Conservation (phyloP, 2,113 vertebrate species). For the Dicerorhinus sumatrensis region DNA sequence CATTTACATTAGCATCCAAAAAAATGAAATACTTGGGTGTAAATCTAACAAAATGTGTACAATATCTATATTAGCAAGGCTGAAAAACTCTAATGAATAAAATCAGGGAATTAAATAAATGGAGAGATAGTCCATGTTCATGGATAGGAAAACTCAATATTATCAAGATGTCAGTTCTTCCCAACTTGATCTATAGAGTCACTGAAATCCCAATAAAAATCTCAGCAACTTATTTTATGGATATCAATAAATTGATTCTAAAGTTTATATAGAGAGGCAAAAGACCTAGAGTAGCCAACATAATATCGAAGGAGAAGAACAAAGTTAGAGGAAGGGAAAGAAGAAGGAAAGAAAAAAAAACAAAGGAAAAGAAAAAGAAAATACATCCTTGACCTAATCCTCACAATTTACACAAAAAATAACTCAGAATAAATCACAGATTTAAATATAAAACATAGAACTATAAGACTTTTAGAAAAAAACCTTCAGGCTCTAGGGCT, state of each 20-base stretch:
- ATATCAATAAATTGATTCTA: not conserved
- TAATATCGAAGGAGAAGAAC: not conserved
- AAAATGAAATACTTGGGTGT: not conserved
- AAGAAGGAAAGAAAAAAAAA: not conserved
- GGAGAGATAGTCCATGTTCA: not conserved
- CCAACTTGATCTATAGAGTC: not conserved
- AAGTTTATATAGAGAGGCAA: not conserved
- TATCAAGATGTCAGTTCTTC: not conserved
- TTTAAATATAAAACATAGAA: constrained; percentile 24
- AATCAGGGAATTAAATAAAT: not conserved
- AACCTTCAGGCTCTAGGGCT: not conserved
- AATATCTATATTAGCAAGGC: not conserved
- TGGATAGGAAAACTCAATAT: not conserved
- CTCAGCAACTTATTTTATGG: not conserved
- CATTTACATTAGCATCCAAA: not conserved
- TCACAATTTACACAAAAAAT: not conserved
- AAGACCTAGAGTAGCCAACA: not conserved
- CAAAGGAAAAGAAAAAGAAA: not conserved
- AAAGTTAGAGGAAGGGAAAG: not conserved
- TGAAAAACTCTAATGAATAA: not conserved
- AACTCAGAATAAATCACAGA: not conserved
- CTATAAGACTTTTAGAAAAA: not conserved
- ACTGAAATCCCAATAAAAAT: not conserved
- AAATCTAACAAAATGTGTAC: not conserved
- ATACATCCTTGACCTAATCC: not conserved